Percentiles rank a stretch among this genome's conserved stretches.
Evolutionary conservation across 2,113 vertebrate species (phyloP).

Genomic region (Erpornis zantholeuca): DNA sequence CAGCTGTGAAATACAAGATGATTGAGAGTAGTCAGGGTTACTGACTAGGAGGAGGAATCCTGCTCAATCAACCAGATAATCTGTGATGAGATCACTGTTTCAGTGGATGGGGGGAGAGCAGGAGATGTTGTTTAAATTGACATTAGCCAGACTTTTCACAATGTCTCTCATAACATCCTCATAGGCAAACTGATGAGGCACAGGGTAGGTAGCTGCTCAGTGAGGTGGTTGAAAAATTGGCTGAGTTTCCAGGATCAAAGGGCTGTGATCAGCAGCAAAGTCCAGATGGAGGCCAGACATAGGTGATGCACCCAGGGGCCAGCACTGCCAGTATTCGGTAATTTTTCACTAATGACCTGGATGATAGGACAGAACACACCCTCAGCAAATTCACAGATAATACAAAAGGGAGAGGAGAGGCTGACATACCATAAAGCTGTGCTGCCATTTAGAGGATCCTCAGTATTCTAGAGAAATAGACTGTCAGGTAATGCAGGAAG

Average conservation of each 20-base stretch:
- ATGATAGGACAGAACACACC: background rate
- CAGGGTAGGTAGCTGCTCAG: background rate
- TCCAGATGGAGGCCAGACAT: background rate
- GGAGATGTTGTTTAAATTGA: background rate
- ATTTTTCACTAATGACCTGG: background rate
- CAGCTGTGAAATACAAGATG: background rate
- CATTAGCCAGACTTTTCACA: background rate
- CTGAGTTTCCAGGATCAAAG: background rate
- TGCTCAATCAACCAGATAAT: background rate
- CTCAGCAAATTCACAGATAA: background rate
- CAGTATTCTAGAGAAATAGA: background rate
- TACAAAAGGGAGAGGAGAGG: background rate
- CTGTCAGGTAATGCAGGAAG: background rate
- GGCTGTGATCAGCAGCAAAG: background rate
- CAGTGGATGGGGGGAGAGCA: background rate
- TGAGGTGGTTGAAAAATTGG: background rate
- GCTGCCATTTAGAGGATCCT: background rate
- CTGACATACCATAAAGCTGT: background rate
- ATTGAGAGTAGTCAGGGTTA: background rate
- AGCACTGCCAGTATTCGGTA: background rate
- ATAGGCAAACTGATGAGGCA: background rate
- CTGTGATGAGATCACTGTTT: background rate
- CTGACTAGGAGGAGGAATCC: background rate
- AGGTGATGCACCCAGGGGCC: background rate
- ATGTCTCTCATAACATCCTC: background rate